Base-by-base conservation (phyloP, 2,113 vertebrate genomes). In the Gallinago paraguaiae region DNA sequence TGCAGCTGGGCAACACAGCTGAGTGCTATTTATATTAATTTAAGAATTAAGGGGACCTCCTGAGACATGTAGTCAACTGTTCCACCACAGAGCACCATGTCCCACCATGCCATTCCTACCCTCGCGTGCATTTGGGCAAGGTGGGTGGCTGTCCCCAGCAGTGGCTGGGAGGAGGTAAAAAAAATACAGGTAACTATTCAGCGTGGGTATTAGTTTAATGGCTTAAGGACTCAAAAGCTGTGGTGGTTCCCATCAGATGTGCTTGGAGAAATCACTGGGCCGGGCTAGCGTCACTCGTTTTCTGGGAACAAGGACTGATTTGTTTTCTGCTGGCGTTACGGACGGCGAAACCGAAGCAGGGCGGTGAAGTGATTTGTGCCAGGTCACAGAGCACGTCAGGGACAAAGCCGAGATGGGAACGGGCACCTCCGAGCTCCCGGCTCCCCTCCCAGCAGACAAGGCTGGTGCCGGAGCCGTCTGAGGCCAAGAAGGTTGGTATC, bases 311-410 rank as follows among this genome's bases (percentile, higher is more conserved):
- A 91, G 88, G 92, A 11, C 39, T 13, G 88, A 30, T 87, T 87
- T 93, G 88, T 94, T 94, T 79, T 68, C 75, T 76, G 68, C 61
- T 69, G 74, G 65, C 9, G 0, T 70, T 88, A 6, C 0, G 5
- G 68, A 50, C 30, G 83, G 80, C 2, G 57, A 93, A 92, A 95
- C 72, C 16, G 4, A 96, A 94, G 93, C 80, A 69, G 92, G 90
- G 61, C 1, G 0, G 72, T 60, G 57, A 82, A 45, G 45, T 54
- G 86, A 57, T 92, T 94, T 88, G 88, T 89, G 92, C 88, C 90
- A 95, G 83, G 88, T 86, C 88, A 95, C 75, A 75, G 92, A 86
- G 68, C 85, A 80, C 1, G 0, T 13, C 20, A 6, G 54, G 63
- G 74, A 31, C 84, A 90, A 82, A 50, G 80, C 64, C 8, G 10